Evolutionary conservation across 2,797 vertebrate genomes (phyloP), one percentile per base, ranked within the genome.

Genomic region (Streptopelia turtur): DNA sequence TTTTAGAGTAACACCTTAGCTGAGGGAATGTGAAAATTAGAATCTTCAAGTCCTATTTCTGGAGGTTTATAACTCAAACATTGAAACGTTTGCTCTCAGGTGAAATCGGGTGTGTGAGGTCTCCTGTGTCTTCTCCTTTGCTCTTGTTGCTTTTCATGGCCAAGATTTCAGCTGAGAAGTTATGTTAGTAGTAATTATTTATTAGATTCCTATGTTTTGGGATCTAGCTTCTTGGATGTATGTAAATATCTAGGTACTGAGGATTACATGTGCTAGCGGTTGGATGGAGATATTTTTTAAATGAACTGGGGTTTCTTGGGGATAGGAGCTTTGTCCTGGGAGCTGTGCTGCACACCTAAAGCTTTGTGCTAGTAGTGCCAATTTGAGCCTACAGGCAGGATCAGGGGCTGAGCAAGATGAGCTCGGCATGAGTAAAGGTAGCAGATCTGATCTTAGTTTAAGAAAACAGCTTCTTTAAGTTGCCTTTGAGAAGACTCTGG

Each of bases 1-100:
- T 95, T 89, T 93, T 83, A 72, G 83, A 91, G 69, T 71, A 88
- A 23, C 61, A 18, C 30, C 33, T 91, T 47, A 78, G 69, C 50
- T 20, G 65, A 65, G 83, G 85, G 83, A 91, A 50, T 28, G 41
- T 78, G 69, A 25, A 47, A 64, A 65, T 23, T 3, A 13, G 10
- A 10, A 27, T 86, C 33, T 33, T 33, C 8, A 55, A 56, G 33
- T 52, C 60, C 83, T 68, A 1, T 78, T 86, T 94, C 69, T 90
- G 87, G 60, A 55, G 13, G 11, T 83, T 89, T 94, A 6, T 28
- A 20, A 53, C 71, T 85, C 68, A 52, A 16, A 14, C 64, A n/a
- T 10, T 37, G 82, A 64, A 69, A n/a, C 17, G 6, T 37, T 49
- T 59, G 8, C 63, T 90, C 31, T 65, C 25, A 15, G 47, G 78